Base-by-base conservation (phyloP, 2,797 vertebrate genomes). In the Sparus aurata region DNA sequence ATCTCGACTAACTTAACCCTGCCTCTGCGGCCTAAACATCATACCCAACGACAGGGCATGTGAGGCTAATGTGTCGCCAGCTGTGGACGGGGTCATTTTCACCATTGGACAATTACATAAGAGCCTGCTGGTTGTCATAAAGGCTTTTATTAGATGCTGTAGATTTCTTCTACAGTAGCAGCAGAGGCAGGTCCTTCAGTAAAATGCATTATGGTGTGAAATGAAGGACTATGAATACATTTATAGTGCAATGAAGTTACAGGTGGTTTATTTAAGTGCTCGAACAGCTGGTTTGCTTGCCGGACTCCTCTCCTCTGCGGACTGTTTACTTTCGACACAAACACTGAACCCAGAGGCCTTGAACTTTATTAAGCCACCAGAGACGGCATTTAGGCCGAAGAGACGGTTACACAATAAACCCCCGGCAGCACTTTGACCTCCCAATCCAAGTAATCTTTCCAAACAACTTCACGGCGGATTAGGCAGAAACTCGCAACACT, bases 1-100 rank as follows among this genome's bases (percentile, higher is more conserved):
- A 95, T 94, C 92, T 83, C 52, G 67, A 87, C 90, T 68, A 83
- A 87, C 77, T 88, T 92, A 85, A 91, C 90, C 90, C 67, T n/a
- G 72, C 49, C 30, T 71, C 82, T 74, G 12, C 25, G 47, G 66
- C 71, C 73, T 52, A 69, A 72, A 62, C 64, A 43, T 70, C 68
- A 46, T 17, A 70, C 65, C 65, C 66, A n/a, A 3, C 57, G 23
- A 22, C 23, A 9, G 73, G 62, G 49, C 77, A 80, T 83, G 63
- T 79, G 67, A 76, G 89, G 79, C 72, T 55, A 87, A 78, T 55
- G 62, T 11, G 15, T 12, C 75, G 50, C 60, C 55, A 22, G 73
- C 61, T 59, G 43, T 2, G 58, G 70, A 72, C 34, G 6, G 52
- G 71, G 73, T 43, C 73, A 45, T 34, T 82, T 70, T 80, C 58